Evolutionary conservation across 1,140 invertebrate genomes (phyloP).

Genomic region (Drosophila arawakana): DNA sequence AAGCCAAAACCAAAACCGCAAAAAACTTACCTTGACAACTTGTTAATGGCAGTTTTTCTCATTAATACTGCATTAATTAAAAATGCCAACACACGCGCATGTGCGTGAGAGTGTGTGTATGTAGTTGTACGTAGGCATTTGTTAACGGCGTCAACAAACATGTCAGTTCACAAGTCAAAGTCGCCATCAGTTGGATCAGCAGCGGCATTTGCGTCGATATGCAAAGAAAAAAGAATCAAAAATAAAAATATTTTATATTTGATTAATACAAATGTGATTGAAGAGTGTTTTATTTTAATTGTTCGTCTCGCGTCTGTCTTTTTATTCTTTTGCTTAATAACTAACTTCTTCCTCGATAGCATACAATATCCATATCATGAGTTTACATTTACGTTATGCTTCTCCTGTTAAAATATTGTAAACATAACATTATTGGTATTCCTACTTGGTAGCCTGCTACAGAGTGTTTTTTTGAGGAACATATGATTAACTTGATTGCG

Average conservation of each 20-base stretch:
- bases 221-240: conserved; percentile 8
- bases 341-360: too few species aligned
- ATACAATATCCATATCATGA: too few species aligned
- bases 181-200: conserved; percentile 37
- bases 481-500: too few species aligned
- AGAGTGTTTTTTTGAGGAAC: too few species aligned
- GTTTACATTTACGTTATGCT: too few species aligned
- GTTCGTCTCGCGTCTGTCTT: too few species aligned
- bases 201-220: conserved; percentile 18
- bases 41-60: conserved; percentile 90
- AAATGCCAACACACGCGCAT: conserved; percentile 60
- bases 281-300: too few species aligned
- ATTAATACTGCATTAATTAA: conserved; percentile 91
- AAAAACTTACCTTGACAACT: conserved; percentile 87
- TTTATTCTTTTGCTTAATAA: too few species aligned
- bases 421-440: too few species aligned
- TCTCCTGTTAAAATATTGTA: too few species aligned
- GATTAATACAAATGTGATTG: neutral
- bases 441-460: too few species aligned
- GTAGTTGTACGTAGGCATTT: conserved; percentile 34
- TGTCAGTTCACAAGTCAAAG: conserved; percentile 64
- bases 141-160: conserved; percentile 85
- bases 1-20: conserved; percentile 29
- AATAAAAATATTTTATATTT: conserved; percentile 9
- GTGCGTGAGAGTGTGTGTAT: conserved; percentile 19